phyloP scores from a whole-genome alignment of 1,140 invertebrate species.

The Drosophila tropicalis region DNA sequence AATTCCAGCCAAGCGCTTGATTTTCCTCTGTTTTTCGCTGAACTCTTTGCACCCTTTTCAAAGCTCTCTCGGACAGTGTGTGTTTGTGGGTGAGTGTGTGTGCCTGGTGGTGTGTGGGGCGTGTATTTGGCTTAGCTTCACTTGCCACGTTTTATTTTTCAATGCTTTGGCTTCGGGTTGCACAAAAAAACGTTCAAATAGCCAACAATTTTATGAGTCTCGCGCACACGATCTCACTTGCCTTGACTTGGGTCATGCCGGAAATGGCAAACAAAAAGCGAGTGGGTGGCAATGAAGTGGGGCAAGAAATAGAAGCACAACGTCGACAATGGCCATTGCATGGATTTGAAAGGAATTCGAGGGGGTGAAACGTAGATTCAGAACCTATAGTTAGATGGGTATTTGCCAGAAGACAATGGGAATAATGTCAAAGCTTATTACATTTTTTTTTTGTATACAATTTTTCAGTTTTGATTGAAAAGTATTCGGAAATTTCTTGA shows the following conservation, averaged over 20 bases:
- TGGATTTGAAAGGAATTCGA: neutral
- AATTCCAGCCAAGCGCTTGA: constrained; percentile 76
- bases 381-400: constrained; percentile 12
- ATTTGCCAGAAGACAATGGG: constrained; percentile 5
- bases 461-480: constrained; percentile 12
- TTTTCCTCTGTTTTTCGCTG: constrained; percentile 64
- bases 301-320: neutral
- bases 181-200: constrained; percentile 75
- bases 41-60: constrained; percentile 47
- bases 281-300: neutral
- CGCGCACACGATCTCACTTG: constrained; percentile 56
- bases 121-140: constrained; percentile 55
- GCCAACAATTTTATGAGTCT: constrained; percentile 80
- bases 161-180: constrained; percentile 66
- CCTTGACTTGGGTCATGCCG: constrained; percentile 41
- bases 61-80: neutral
- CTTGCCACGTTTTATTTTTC: constrained; percentile 74
- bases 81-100: constrained; percentile 16
- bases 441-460: neutral
- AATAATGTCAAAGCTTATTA: constrained; percentile 18
- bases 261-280: constrained; percentile 51
- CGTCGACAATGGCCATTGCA: constrained; percentile 1
- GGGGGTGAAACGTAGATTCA: neutral
- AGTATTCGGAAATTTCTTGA: constrained; percentile 8
- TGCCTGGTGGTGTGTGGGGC: neutral